Base-by-base conservation (phyloP, 53 echinoderm and acorn worm species). In the Paelopatides confundens region DNA sequence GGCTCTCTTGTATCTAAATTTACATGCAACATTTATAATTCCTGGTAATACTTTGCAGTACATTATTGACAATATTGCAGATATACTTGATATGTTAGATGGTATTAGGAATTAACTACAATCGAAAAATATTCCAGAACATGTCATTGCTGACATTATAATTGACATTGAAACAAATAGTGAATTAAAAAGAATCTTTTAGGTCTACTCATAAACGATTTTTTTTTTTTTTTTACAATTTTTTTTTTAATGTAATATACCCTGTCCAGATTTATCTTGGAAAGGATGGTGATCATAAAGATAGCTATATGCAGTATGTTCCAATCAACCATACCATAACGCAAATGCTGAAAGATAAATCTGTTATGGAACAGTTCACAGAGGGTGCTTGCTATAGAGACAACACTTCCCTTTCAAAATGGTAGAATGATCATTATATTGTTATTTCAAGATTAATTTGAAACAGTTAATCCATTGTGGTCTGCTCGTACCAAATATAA, bases 401-500 rank as follows among this genome's bases (percentile, higher is more conserved):
- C 38, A 71, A 71, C 6, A 26, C 40, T 24, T 71, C 36, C n/a
- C 71, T 71, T 71, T 37, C n/a, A 71, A 71, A 32, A 71, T 71
- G 26, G 38, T 3, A 23, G 38, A 35, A 35, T 17, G 36, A 35
- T 71, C 15, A 71, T 36, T 35, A 21, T 35, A 32, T 26, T 71
- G 26, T 32, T 71, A 38, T 71, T 71, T 37, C 71, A 71, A 37
- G 71, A 71, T 71, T 14, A 36, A 21, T 71, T 71, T 71, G 71
- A 71, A 53, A 81, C 30, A 3, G 81, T 81, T 15, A 81, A 81
- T 81, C 81, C 81, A 6, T 21, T 81, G 33, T 32, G 52, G 2
- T 32, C 52, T 26, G 58, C 52, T 26, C 50, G 52, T 3, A 58
- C 81, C 18, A 58, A 81, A 53, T 31, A 51, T n/a, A 51, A 81